Percentiles rank a stretch among this genome's conserved stretches.
Evolutionary conservation across 2,888 invertebrate species (phyloP).

Genomic region (Zhuqinia jingwanae): DNA sequence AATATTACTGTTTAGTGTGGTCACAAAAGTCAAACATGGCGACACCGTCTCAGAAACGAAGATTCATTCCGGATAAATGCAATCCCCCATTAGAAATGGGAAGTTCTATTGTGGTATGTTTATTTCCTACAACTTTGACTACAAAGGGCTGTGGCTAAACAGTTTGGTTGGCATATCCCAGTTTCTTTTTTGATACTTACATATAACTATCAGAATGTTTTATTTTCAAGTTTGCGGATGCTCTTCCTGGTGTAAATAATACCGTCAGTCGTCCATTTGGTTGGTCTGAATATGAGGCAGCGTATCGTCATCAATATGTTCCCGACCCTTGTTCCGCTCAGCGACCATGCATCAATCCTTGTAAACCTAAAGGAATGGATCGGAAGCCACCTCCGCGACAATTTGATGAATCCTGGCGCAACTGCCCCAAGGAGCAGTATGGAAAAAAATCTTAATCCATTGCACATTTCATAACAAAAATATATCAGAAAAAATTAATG

Average conservation of each 20-base stretch:
- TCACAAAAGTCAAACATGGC: no score
- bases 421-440: constrained; percentile 59
- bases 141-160: no score
- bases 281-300: constrained; percentile 79
- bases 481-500: background rate
- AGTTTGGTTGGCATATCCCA: no score
- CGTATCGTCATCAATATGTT: constrained; percentile 78
- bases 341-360: constrained; percentile 72
- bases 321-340: constrained; percentile 73
- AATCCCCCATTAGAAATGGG: constrained; percentile 77
- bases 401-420: constrained; percentile 70
- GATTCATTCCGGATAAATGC: constrained; percentile 76
- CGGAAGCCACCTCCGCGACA: constrained; percentile 73
- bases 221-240: constrained; percentile 74
- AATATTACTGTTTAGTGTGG: no score
- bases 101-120: constrained; percentile 73
- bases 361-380: constrained; percentile 67
- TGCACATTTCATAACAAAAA: background rate
- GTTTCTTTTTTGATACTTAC: background rate
- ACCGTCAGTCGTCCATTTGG: constrained; percentile 77
- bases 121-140: background rate
- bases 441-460: no score
- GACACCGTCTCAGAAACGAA: constrained; percentile 17
- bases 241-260: constrained; percentile 78
- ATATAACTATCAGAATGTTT: no score